Conservation (phyloP, 1,140 invertebrate genomes). For the Heliconius hermathena region DNA sequence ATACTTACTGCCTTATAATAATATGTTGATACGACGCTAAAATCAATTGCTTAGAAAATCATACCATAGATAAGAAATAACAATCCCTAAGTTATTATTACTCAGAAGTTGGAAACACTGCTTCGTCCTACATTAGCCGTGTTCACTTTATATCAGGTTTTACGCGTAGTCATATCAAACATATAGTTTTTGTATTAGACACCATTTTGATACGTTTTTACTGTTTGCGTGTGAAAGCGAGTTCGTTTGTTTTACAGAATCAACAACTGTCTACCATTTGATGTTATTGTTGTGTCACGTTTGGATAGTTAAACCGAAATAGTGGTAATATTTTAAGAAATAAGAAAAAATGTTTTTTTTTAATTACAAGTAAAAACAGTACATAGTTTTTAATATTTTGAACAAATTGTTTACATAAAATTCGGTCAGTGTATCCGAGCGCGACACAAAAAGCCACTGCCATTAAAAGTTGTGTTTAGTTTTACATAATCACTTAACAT, state of each 20-base stretch:
- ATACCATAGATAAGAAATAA: not conserved
- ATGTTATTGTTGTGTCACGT: constrained; percentile 23
- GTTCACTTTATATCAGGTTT: constrained; percentile 67
- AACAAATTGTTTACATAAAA: not conserved
- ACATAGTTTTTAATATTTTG: not conserved
- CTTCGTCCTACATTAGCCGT: constrained; percentile 53
- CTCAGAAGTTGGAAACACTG: constrained; percentile 5
- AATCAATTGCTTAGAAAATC: not conserved
- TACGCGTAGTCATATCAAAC: constrained; percentile 70
- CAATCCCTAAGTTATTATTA: not conserved
- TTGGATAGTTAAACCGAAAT: constrained; percentile 8
- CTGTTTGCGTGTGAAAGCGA: constrained; percentile 34
- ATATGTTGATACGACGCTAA: not conserved
- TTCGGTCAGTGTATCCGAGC: constrained; percentile 23
- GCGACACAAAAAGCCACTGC: constrained; percentile 53
- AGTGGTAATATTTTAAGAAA: not conserved
- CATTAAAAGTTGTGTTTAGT: constrained; percentile 65
- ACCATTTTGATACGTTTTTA: constrained; percentile 50
- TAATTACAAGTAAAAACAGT: too few relatives aligned
- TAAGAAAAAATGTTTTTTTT: not conserved
- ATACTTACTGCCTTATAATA: not conserved
- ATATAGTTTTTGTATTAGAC: constrained; percentile 45
- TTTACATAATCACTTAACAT: constrained; percentile 34
- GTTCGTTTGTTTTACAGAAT: constrained; percentile 53
- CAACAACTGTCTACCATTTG: constrained; percentile 60